phyloP scores from a whole-genome alignment of 35 echinoderm and acorn worm genomes.

The Antedon bifida region DNA sequence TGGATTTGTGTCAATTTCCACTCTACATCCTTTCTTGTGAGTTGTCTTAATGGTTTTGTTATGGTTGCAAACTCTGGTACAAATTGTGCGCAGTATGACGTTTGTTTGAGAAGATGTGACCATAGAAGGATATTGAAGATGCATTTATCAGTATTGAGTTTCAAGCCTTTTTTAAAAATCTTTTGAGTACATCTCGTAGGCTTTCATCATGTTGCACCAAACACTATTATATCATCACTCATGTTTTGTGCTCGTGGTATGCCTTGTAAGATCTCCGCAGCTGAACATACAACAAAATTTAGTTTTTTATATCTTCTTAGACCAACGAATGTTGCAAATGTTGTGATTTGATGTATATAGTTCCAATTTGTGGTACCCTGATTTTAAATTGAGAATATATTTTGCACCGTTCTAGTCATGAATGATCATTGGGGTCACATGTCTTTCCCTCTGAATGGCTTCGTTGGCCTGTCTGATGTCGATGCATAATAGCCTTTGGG shows the following conservation, averaged over 20 bases:
- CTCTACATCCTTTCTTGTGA: background rate
- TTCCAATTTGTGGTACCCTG: slow-evolving; percentile 9
- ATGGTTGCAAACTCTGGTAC: background rate
- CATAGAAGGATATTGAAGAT: background rate
- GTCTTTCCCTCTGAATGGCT: slow-evolving; percentile 8
- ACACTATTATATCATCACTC: slow-evolving; percentile 6
- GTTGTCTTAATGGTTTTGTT: background rate
- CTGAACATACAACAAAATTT: background rate
- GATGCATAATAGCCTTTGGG: background rate
- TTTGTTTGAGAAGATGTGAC: no score
- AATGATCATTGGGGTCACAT: slow-evolving; percentile 12
- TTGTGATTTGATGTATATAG: slow-evolving; percentile 13
- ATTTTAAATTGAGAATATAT: slow-evolving; percentile 15
- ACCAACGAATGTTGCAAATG: slow-evolving; percentile 10
- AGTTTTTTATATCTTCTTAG: slow-evolving; percentile 10
- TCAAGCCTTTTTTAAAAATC: background rate
- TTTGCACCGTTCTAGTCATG: slow-evolving; percentile 15
- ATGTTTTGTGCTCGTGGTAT: background rate
- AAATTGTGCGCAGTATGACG: background rate
- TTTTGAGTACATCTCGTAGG: background rate
- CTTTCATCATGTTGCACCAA: background rate
- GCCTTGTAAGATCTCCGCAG: background rate
- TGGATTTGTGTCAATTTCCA: slow-evolving; percentile 3
- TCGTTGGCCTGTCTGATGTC: background rate
- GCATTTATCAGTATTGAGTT: background rate